These are phyloP conservation scores for Cichlasoma orientale DNA, from an alignment of 2,797 vertebrate genomes.

Conservation along the genomic window DNA sequence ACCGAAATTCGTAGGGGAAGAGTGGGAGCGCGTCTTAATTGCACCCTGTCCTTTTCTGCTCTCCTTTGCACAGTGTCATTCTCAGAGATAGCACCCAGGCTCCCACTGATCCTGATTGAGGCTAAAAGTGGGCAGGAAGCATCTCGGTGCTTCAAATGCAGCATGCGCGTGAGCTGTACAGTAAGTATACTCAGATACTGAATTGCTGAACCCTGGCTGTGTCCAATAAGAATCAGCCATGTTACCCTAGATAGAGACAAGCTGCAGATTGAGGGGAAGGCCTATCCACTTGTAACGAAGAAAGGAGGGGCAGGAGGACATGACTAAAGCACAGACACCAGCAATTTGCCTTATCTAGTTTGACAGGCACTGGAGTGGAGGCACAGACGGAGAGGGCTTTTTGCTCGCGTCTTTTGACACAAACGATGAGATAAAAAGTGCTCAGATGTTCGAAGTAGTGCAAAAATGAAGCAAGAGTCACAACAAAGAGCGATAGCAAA, in stretches of 20 bases:
- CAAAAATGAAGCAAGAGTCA: constrained; percentile 58
- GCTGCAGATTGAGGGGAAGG: constrained; percentile 55
- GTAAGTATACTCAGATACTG: constrained; percentile 37
- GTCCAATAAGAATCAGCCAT: constrained; percentile 57
- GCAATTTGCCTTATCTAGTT: constrained; percentile 76
- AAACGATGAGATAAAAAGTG: constrained; percentile 62
- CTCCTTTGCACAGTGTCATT: constrained; percentile 59
- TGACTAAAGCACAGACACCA: constrained; percentile 70
- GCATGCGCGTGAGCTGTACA: constrained; percentile 29
- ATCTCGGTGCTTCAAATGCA: constrained; percentile 48
- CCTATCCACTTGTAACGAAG: constrained; percentile 69
- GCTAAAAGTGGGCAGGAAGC: constrained; percentile 53
- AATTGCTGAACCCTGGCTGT: constrained; percentile 48
- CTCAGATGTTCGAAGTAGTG: constrained; percentile 63
- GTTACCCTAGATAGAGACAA: constrained; percentile 61
- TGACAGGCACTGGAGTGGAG: constrained; percentile 64
- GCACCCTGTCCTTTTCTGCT: constrained; percentile 70
- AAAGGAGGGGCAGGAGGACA: constrained; percentile 62
- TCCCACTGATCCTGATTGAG: constrained; percentile 52
- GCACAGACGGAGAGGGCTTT: constrained; percentile 36
- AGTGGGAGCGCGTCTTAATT: constrained; percentile 71
- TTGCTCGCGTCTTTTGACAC: constrained; percentile 47
- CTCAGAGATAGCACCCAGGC: constrained; percentile 48
- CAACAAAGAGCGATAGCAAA: constrained; percentile 55
- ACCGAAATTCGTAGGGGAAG: constrained; percentile 60